phyloP scores from a whole-genome alignment of 2,888 invertebrate species.

The Zaprionus lineosus region DNA sequence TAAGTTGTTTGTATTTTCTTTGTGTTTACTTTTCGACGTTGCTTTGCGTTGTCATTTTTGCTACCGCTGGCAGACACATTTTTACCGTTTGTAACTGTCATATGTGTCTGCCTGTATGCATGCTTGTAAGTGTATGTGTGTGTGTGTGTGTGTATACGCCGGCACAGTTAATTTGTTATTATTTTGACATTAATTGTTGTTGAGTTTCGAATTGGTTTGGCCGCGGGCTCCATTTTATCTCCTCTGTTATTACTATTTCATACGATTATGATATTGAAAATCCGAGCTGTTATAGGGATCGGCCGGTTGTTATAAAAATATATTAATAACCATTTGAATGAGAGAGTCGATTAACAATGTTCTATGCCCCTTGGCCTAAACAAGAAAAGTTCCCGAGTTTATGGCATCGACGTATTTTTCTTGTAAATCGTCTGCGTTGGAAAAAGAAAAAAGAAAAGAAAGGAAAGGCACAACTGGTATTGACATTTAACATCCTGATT shows the following conservation, averaged over 20 bases:
- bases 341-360: too few species aligned
- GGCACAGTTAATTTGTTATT: slow-evolving; percentile 66
- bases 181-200: slow-evolving; percentile 68
- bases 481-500: too few species aligned
- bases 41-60: slow-evolving; percentile 5
- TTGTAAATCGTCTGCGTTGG: too few species aligned
- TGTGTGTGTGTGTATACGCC: slow-evolving; percentile 1
- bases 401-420: too few species aligned
- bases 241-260: slow-evolving; percentile 32
- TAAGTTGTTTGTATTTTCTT: slow-evolving; percentile 15
- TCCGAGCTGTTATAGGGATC: too few species aligned
- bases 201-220: slow-evolving; percentile 53
- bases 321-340: too few species aligned
- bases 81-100: slow-evolving; percentile 74
- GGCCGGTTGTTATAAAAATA: too few species aligned
- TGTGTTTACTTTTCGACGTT: neutral
- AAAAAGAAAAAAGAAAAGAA: too few species aligned
- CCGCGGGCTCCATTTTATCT: slow-evolving; percentile 37
- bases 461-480: too few species aligned
- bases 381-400: too few species aligned
- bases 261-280: too few species aligned
- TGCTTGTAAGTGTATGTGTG: neutral
- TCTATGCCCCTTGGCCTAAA: too few species aligned
- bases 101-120: slow-evolving; percentile 26
- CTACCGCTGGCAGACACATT: slow-evolving; percentile 38